These are phyloP conservation scores for Dasypogon diadema DNA, from an alignment of 2,888 invertebrate species.

Conservation along the genomic window DNA sequence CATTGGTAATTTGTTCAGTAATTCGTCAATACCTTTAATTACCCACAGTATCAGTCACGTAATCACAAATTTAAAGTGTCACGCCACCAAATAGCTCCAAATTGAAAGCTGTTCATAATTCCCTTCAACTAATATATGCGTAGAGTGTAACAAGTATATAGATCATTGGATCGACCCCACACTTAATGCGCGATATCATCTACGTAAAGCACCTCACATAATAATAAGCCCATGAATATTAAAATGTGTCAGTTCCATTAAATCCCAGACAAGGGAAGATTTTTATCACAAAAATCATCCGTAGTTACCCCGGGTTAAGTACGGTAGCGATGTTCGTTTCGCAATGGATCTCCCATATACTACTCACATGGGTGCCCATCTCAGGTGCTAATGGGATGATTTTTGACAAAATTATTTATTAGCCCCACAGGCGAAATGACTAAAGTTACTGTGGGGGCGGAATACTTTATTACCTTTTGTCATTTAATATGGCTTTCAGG, in stretches of 20 bases:
- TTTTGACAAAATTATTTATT: conserved; percentile 51
- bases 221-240: conserved; percentile 56
- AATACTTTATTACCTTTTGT: conserved; percentile 49
- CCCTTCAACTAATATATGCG: neutral
- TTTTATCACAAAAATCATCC: conserved; percentile 51
- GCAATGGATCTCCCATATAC: neutral
- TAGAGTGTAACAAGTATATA: neutral
- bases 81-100: neutral
- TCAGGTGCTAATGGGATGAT: conserved; percentile 49
- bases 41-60: neutral
- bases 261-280: conserved; percentile 53
- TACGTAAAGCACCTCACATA: conserved; percentile 49
- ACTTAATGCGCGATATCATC: conserved; percentile 25
- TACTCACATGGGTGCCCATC: conserved; percentile 41
- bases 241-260: conserved; percentile 56
- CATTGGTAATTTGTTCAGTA: neutral
- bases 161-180: conserved; percentile 29
- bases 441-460: conserved; percentile 41
- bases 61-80: neutral
- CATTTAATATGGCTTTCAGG: conserved; percentile 47
- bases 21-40: neutral
- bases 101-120: neutral
- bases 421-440: conserved; percentile 40
- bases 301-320: conserved; percentile 31
- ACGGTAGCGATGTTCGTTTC: neutral